Evolutionary conservation across 2,113 vertebrate species (phyloP), one percentile per base, ranked within the genome.

Genomic region (Lophochroa leadbeateri): DNA sequence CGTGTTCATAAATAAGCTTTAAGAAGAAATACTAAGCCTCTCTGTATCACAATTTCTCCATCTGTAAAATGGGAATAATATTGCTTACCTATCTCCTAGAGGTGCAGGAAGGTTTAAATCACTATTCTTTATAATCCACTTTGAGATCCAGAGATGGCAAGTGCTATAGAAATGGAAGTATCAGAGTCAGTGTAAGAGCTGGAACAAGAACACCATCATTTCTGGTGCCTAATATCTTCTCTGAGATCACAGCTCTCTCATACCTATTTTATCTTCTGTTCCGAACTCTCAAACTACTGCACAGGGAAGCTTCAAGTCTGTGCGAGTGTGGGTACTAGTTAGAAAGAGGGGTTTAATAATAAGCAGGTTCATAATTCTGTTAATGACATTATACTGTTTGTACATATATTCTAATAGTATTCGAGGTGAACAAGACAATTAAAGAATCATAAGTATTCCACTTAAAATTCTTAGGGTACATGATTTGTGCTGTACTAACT

Each of bases 121-220:
- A 96, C 95, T 97, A 97, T 97, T 97, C 97, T 97, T 97, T 96
- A 97, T 97, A 97, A 97, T 97, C 95, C 97, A 97, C 85, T 97
- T 96, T 97, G 96, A 97, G 96, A 97, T 97, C 96, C 97, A 96
- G 93, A 97, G 96, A 97, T 97, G 97, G 97, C 94, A 97, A 97
- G 95, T 91, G 96, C 97, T 97, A 97, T 63, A 94, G 96, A 97
- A 96, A 96, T 97, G 96, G 93, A 97, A 97, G 94, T 96, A 97
- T 96, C 93, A 97, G 76, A 94, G 93, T 96, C 91, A 97, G 96
- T 96, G 90, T 52, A 97, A 96, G 94, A 97, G 89, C 94, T 94
- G 83, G 86, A 90, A 94, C 58, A 97, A 88, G 86, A 96, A 94
- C 92, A 92, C 87, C 96, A 92, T 81, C 28, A 90, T 65, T 96